Percentiles rank a stretch among this genome's conserved stretches.
Conservation (phyloP, 2,113 vertebrate genomes). For the Buteo buteo region DNA sequence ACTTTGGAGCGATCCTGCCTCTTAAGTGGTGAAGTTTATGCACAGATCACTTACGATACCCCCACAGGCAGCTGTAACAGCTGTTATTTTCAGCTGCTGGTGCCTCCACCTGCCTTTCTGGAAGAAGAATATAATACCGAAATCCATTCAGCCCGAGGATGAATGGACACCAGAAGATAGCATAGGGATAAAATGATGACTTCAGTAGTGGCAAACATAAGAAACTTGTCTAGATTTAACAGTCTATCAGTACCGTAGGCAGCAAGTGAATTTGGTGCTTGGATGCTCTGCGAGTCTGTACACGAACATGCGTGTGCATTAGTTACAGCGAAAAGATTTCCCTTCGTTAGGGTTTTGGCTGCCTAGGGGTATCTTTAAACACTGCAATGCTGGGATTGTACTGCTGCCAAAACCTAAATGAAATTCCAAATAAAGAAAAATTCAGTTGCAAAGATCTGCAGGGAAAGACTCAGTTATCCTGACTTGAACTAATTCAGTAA, state of each 20-base stretch:
- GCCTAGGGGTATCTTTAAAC: not conserved
- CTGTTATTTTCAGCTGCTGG: not conserved
- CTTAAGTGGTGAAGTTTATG: not conserved
- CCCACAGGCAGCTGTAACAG: not conserved
- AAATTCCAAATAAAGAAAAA: not conserved
- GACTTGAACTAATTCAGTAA: not conserved
- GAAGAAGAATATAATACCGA: not conserved
- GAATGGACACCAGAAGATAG: not conserved
- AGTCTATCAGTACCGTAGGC: not conserved
- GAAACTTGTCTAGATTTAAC: not conserved
- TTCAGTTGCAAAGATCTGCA: not conserved
- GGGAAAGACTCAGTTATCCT: not conserved
- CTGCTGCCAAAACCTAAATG: not conserved
- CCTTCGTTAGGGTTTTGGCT: not conserved
- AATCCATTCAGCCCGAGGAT: not conserved
- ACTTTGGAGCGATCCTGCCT: not conserved
- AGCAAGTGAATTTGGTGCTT: not conserved
- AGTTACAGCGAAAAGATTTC: not conserved
- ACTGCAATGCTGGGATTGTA: not conserved
- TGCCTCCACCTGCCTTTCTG: not conserved
- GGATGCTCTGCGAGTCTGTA: not conserved
- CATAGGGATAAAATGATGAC: not conserved
- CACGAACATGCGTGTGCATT: rapidly evolving
- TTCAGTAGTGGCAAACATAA: not conserved
- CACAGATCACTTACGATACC: not conserved